phyloP scores from a whole-genome alignment of 2,888 invertebrate species.

The Habrosyne pyritoides region DNA sequence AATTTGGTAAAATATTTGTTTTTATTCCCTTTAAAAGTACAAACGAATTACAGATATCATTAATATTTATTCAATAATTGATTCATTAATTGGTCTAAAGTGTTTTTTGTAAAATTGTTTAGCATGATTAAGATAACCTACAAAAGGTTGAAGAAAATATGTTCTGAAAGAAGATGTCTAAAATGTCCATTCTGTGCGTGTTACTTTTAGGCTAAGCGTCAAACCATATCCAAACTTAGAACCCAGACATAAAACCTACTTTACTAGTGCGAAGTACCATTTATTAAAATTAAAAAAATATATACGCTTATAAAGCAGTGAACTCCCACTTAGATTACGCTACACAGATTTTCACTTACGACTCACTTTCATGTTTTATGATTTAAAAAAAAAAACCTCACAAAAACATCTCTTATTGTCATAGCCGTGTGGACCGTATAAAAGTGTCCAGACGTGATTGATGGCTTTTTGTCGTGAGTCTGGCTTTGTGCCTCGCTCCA shows the following conservation, averaged over 20 bases:
- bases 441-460: slow-evolving; percentile 63
- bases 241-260: no score
- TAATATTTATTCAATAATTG: no score
- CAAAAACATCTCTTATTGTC: slow-evolving; percentile 46
- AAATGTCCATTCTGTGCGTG: no score
- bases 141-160: no score
- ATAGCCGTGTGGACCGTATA: slow-evolving; percentile 50
- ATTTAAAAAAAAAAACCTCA: slow-evolving; percentile 43
- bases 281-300: not conserved
- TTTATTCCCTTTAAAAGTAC: not conserved
- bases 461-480: slow-evolving; percentile 57
- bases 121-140: no score
- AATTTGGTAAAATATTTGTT: not conserved
- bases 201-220: no score
- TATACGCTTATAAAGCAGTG: slow-evolving; percentile 11
- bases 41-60: no score
- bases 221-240: no score
- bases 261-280: no score
- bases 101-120: no score
- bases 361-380: slow-evolving; percentile 34
- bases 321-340: slow-evolving; percentile 2
- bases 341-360: slow-evolving; percentile 48
- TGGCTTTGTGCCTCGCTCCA: slow-evolving; percentile 30
- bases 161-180: no score
- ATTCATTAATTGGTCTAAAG: no score